Evolutionary conservation across 1,140 invertebrate genomes (phyloP), one percentile per base, ranked within the genome.

Genomic region (Aphaenogaster floridana): DNA sequence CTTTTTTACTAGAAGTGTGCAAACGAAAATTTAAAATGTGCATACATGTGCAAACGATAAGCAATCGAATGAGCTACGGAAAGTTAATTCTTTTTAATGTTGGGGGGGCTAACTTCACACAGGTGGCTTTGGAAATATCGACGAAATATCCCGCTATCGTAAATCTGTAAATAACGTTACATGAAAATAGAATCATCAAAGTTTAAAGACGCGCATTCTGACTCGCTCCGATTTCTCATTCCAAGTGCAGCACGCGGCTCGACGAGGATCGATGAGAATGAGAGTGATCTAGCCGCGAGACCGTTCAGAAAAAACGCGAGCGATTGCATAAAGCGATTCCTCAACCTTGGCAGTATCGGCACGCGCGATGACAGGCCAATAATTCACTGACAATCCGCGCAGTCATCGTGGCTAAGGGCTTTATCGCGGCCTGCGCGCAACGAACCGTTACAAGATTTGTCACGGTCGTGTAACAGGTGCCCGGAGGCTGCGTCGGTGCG

Each of bases 401-500:
- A 52, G 83, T 78, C 87, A 86, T 64, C 57, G 42, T 50, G 80
- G 80, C 68, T 84, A 84, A 84, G 80, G 69, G 69, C 80, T 68
- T 69, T 83, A 83, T 85, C 48, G 48, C 78, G 50, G 57, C 13
- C 34, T 8, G 81, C 54, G 76, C 48, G 78, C 80, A 89, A 39
- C 77, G 78, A 39, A 76, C 80, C 81, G 86, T 88, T 79, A 69
- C 81, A 76, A 84, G 80, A 84, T 84, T 84, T 84, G 80, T 84
- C 80, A 84, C 69, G 80, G 68, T 84, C 77, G 88, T 86, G 92
- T 93, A 93, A 93, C 92, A 93, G 92, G 92, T 93, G 92, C 87
- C 86, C 66, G 88, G 78, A 81, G 87, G 87, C 85, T 86, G 88
- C 84, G 71, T 89, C 48, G n/a, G 28, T 74, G 76, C 13, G 54